Evolutionary conservation across 1,140 invertebrate genomes (phyloP).

Genomic region (Globodera rostochiensis): DNA sequence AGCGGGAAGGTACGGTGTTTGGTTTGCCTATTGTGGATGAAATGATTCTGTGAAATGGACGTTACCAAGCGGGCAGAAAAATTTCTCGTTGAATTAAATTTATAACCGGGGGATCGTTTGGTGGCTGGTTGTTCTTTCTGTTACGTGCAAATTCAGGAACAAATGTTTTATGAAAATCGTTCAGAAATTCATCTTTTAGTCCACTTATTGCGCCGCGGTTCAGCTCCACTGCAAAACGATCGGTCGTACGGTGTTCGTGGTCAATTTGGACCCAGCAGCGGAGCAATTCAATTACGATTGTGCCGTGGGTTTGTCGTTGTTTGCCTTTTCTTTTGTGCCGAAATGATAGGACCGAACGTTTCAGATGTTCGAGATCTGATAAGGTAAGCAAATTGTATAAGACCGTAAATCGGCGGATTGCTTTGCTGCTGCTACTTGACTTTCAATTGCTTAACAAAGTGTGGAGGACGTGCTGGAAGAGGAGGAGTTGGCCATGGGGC

Average conservation of each 20-base stretch:
- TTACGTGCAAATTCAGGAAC: neutral
- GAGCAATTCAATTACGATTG: slow-evolving; percentile 91
- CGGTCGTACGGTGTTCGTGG: slow-evolving; percentile 78
- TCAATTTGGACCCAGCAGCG: slow-evolving; percentile 96
- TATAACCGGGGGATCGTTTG: neutral
- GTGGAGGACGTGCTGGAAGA: slow-evolving; percentile 96
- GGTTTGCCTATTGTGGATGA: too few relatives aligned
- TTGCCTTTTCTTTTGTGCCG: neutral
- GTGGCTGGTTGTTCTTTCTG: slow-evolving; percentile 9
- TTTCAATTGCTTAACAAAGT: slow-evolving; percentile 65
- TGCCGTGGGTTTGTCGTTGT: slow-evolving; percentile 68
- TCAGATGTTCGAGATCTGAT: slow-evolving; percentile 89
- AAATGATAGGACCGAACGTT: slow-evolving; percentile 2
- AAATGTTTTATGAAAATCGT: too few relatives aligned
- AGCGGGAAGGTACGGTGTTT: slow-evolving; percentile 79
- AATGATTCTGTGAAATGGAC: too few relatives aligned
- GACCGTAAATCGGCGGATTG: too few relatives aligned
- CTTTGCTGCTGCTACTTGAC: neutral
- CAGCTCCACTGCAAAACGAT: slow-evolving; percentile 79
- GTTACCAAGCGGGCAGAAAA: too few relatives aligned
- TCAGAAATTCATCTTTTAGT: slow-evolving; percentile 68
- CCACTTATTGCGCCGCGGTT: slow-evolving; percentile 89
- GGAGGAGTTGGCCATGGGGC: slow-evolving; percentile 88
- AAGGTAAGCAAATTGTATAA: slow-evolving; percentile 11
- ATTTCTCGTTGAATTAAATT: too few relatives aligned